phyloP scores from a whole-genome alignment of 2,113 vertebrate species.

The Arvicanthis niloticus region DNA sequence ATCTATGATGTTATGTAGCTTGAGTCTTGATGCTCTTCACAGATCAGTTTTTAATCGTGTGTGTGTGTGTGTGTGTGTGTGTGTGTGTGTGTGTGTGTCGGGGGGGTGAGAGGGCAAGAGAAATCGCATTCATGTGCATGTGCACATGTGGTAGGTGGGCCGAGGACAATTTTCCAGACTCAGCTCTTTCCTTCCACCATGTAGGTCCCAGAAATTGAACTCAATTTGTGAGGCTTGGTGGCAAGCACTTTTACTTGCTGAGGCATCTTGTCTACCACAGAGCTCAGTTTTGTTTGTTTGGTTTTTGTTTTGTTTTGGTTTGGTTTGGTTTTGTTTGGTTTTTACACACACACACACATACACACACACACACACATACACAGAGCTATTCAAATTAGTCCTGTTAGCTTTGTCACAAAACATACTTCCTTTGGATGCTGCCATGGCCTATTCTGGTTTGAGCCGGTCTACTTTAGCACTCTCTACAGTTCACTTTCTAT shows the following conservation, averaged over 20 bases:
- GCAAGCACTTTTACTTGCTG: neutral
- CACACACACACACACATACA: too few species aligned
- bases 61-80: neutral
- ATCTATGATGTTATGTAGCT: neutral
- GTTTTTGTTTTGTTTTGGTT: too few species aligned
- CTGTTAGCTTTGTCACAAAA: neutral
- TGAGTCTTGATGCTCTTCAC: neutral
- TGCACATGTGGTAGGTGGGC: too few species aligned
- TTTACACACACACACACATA: too few species aligned
- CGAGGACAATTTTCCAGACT: neutral
- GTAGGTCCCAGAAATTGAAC: neutral
- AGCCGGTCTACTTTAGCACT: neutral
- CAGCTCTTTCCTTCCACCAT: neutral
- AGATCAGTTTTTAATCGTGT: neutral
- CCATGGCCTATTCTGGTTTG: neutral
- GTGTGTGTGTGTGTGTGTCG: neutral
- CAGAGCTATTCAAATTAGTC: neutral
- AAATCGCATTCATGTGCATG: too few species aligned
- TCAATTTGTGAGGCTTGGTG: neutral
- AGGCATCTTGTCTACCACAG: neutral
- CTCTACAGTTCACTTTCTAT: neutral
- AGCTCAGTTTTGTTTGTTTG: neutral
- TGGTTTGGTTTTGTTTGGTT: too few species aligned
- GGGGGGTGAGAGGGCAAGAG: too few species aligned
- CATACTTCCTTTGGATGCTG: neutral